These are phyloP conservation scores for Dasysyrphus albostriatus DNA, from an alignment of 2,888 invertebrate species.

Conservation along the genomic window DNA sequence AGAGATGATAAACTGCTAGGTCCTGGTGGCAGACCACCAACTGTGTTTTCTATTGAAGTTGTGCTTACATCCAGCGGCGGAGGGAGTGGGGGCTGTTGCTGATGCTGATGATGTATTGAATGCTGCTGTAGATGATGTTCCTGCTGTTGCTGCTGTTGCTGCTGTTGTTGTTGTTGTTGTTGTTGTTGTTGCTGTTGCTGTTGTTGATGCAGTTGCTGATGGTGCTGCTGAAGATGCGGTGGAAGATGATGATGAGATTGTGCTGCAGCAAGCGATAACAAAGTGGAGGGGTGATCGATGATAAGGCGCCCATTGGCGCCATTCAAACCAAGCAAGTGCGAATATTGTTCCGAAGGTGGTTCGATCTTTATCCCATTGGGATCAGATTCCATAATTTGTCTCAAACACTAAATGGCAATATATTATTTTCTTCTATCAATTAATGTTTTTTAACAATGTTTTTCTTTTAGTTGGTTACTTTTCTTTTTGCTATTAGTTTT, in stretches of 20 bases:
- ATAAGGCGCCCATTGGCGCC: conserved; percentile 82
- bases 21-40: conserved; percentile 49
- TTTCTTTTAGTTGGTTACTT: not conserved
- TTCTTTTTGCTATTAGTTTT: not conserved
- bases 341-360: conserved; percentile 83
- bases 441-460: not conserved
- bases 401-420: conserved; percentile 36
- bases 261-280: conserved; percentile 81
- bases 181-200: conserved; percentile 79
- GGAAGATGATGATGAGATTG: conserved; percentile 77
- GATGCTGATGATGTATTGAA: conserved; percentile 76
- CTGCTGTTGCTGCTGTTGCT: conserved; percentile 79
- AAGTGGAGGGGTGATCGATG: conserved; percentile 82
- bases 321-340: conserved; percentile 82
- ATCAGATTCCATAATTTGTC: conserved; percentile 83
- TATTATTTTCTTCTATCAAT: not conserved
- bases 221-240: conserved; percentile 76
- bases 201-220: conserved; percentile 78
- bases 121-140: conserved; percentile 77
- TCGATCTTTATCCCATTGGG: conserved; percentile 84
- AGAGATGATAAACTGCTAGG: conserved; percentile 71
- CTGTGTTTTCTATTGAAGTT: conserved; percentile 48
- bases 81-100: conserved; percentile 37
- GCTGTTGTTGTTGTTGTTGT: conserved; percentile 78
- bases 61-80: conserved; percentile 19